Conservation (phyloP, 2,888 invertebrate genomes). For the Drosophila peninsularis region DNA sequence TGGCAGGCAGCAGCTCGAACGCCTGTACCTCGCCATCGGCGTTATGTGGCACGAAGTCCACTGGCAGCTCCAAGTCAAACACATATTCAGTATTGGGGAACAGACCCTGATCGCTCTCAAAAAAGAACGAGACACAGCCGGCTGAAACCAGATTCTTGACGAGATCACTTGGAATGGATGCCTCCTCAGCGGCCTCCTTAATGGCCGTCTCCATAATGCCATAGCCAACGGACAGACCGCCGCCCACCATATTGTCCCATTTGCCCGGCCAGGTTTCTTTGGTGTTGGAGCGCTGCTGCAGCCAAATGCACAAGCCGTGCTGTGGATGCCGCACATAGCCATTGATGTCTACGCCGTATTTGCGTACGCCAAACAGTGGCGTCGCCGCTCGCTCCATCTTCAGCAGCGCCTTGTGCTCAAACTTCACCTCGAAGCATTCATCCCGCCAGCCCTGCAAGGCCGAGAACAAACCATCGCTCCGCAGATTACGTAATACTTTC, state of each 20-base stretch:
- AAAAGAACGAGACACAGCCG: constrained; percentile 88
- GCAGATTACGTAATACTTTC: constrained; percentile 90
- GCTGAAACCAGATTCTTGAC: constrained; percentile 86
- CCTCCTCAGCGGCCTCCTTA: constrained; percentile 97
- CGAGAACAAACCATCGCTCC: constrained; percentile 90
- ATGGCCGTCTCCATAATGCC: constrained; percentile 95
- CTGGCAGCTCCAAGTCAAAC: constrained; percentile 95
- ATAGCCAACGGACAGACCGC: constrained; percentile 95
- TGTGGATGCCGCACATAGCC: constrained; percentile 94
- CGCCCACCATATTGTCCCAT: constrained; percentile 98
- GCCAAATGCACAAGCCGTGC: constrained; percentile 93
- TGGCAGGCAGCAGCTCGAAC: constrained; percentile 93
- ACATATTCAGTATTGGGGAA: constrained; percentile 98
- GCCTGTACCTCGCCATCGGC: constrained; percentile 97
- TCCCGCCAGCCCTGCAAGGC: constrained; percentile 96
- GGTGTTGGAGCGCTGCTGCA: constrained; percentile 94
- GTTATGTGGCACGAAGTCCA: constrained; percentile 95
- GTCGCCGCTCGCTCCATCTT: constrained; percentile 97
- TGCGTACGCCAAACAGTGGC: constrained; percentile 96
- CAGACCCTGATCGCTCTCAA: constrained; percentile 95
- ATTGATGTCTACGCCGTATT: constrained; percentile 97
- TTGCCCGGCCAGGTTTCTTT: constrained; percentile 98
- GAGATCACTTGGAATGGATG: constrained; percentile 92
- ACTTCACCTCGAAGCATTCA: constrained; percentile 96
- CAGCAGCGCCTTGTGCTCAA: constrained; percentile 86